A percentile compares a stretch with the other conserved stretches of the same genome.
These are phyloP conservation scores for Anneissia japonica DNA, from an alignment of 35 echinoderm and acorn worm species.

Conservation along the genomic window DNA sequence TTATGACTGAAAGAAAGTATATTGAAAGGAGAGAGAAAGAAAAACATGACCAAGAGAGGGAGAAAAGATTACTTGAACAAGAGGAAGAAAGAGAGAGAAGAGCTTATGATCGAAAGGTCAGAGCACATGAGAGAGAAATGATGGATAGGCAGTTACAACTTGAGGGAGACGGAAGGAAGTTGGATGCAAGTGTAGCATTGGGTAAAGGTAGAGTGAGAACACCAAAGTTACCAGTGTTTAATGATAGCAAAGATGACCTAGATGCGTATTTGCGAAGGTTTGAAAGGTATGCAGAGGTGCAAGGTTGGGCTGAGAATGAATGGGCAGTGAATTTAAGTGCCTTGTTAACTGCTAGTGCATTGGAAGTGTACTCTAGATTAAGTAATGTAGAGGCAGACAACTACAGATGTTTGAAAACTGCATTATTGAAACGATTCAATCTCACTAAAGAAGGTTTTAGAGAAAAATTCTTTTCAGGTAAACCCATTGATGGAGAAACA, in stretches of 20 bases:
- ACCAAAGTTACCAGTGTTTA: slow-evolving; percentile 24
- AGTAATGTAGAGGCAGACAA: slow-evolving; percentile 16
- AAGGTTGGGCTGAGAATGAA: slow-evolving; percentile 31
- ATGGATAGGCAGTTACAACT: too few species aligned
- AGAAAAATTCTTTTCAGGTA: slow-evolving; percentile 35
- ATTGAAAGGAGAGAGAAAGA: too few species aligned
- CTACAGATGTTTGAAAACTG: slow-evolving; percentile 44
- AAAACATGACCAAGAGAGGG: too few species aligned
- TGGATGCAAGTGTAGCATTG: background rate
- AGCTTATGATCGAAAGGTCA: too few species aligned
- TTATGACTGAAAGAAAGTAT: too few species aligned
- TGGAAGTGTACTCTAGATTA: slow-evolving; percentile 36
- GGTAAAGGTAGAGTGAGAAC: background rate
- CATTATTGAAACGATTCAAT: slow-evolving; percentile 38
- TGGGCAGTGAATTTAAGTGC: slow-evolving; percentile 55
- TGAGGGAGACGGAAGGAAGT: too few species aligned
- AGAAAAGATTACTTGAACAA: too few species aligned
- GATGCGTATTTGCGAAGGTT: slow-evolving; percentile 68
- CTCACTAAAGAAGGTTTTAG: slow-evolving; percentile 59
- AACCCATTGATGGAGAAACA: slow-evolving; percentile 15
- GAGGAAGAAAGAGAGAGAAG: too few species aligned
- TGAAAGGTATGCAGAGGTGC: slow-evolving; percentile 35
- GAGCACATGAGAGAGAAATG: too few species aligned
- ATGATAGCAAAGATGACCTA: slow-evolving; percentile 55
- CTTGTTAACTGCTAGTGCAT: slow-evolving; percentile 42